Evolutionary conservation across 2,113 vertebrate species (phyloP), one percentile per base, ranked within the genome.

Genomic region (Athene noctua): DNA sequence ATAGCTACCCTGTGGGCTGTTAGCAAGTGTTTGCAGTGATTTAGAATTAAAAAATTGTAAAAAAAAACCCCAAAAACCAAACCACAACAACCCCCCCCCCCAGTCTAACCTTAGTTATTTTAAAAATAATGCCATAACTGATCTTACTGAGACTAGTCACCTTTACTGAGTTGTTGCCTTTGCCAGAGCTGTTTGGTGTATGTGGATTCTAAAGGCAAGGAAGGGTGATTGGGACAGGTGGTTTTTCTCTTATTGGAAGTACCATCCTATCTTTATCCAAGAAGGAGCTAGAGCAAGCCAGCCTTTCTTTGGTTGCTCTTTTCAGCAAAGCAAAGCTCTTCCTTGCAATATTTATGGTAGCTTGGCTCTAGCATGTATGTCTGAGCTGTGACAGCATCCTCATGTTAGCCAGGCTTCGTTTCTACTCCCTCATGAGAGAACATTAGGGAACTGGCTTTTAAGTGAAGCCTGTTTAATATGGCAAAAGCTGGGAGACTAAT

Each of bases 381-480:
- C 25, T 86, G 92, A 94, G 65, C 84, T 62, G 78, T 95, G 92
- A 94, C 95, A 94, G 89, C 91, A 90, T 93, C 81, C 77, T 93
- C 11, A 4, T 57, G 78, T 86, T 85, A 96, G 93, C 92, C 89
- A 86, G 93, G 46, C 91, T 93, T 63, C 0, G 0, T 65, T 96
- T 84, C 65, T 71, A 2, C 63, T 96, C 94, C 81, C 86, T 78
- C 0, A 3, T 86, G 87, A 86, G 72, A 19, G 84, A 95, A 21
- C 72, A 11, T 95, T 73, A 77, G 63, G 80, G 92, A 97, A 67
- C 36, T 2, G 2, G 74, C 66, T 92, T 90, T 88, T 86, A 93
- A 90, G 38, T 62, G 78, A 26, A 93, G 67, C 63, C 81, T 91
- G 77, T 96, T 93, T 95, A 96, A 92, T 94, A 67, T 85, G 91